Conservation (phyloP, 1,140 invertebrate species). For the Diachasma alloeum region DNA sequence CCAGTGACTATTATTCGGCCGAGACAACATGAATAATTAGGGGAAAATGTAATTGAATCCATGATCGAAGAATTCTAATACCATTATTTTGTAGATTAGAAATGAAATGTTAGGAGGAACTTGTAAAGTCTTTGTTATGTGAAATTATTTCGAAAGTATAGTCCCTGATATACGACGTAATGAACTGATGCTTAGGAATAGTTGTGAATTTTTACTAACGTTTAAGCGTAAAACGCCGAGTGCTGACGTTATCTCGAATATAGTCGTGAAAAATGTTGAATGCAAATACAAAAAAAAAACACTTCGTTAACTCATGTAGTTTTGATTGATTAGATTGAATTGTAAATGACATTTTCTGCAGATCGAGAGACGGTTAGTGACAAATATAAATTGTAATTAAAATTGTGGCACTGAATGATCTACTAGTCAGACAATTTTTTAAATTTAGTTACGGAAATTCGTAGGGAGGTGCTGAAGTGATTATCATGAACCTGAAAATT, state of each 20-base stretch:
- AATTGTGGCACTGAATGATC: neutral
- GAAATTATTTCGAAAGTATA: conserved; percentile 11
- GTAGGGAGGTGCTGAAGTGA: too few relatives aligned
- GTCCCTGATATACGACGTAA: neutral
- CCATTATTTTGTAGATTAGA: conserved; percentile 20
- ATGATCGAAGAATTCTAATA: neutral
- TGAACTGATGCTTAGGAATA: conserved; percentile 29
- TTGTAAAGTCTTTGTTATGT: conserved; percentile 32
- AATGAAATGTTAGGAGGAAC: neutral
- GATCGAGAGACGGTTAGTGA: neutral
- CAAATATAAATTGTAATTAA: neutral
- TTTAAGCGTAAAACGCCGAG: conserved; percentile 5
- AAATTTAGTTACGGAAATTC: too few relatives aligned
- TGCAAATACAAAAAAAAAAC: neutral
- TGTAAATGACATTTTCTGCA: neutral
- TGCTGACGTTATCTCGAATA: neutral
- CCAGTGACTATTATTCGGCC: neutral
- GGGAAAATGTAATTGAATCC: neutral
- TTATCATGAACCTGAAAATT: too few relatives aligned
- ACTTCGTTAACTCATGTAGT: neutral
- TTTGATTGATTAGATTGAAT: neutral
- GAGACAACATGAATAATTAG: neutral
- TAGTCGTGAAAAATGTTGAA: conserved; percentile 2
- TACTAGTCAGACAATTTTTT: neutral
- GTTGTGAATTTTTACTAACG: conserved; percentile 33